Evolutionary conservation across 2,113 vertebrate genomes (phyloP).

Genomic region (Gymnobelideus leadbeateri): DNA sequence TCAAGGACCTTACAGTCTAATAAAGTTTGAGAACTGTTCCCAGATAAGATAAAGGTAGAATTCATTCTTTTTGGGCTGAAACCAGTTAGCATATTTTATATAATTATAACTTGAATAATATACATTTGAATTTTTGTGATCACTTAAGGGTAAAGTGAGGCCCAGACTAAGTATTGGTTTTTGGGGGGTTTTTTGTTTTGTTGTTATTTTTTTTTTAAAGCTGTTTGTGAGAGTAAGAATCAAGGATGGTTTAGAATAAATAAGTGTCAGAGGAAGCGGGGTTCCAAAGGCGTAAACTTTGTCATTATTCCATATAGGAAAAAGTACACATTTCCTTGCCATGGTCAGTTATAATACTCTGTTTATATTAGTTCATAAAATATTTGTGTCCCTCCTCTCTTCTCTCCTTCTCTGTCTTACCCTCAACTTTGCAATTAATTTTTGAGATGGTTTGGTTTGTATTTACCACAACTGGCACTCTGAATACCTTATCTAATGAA

Average conservation of each 20-base stretch:
- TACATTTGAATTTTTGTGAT: background rate
- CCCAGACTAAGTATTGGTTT: background rate
- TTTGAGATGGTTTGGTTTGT: background rate
- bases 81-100: background rate
- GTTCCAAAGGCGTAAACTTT: slow-evolving; percentile 18
- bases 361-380: slow-evolving; percentile 1
- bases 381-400: background rate
- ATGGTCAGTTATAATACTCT: slow-evolving; percentile 28
- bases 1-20: background rate
- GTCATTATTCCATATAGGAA: slow-evolving; percentile 17
- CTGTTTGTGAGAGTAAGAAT: slow-evolving; percentile 19
- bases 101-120: background rate
- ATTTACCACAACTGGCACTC: background rate
- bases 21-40: background rate
- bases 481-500: background rate
- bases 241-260: slow-evolving; percentile 34
- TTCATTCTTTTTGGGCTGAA: background rate
- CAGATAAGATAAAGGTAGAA: background rate
- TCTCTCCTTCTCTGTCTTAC: background rate
- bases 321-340: slow-evolving; percentile 15
- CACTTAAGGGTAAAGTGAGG: background rate
- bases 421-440: background rate
- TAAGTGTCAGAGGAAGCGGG: slow-evolving; percentile 44
- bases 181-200: too few species aligned
- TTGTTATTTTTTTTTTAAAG: background rate